phyloP scores from a whole-genome alignment of 2,113 vertebrate genomes.

The Panthera leo region DNA sequence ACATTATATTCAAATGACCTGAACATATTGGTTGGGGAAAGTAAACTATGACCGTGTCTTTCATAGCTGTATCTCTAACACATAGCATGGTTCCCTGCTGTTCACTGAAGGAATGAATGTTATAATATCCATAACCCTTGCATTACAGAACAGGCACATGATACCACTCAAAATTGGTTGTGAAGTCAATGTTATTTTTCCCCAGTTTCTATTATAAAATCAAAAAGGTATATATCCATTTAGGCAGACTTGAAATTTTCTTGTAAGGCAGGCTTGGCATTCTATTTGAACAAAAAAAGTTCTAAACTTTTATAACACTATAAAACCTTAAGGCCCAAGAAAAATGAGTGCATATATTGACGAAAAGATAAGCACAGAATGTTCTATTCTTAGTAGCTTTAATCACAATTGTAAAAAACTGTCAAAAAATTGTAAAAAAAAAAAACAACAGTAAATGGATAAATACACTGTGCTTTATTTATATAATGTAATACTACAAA shows the following conservation, averaged over 20 bases:
- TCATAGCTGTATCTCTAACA: neutral
- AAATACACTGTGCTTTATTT: neutral
- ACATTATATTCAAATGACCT: neutral
- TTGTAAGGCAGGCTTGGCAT: neutral
- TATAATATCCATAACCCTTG: neutral
- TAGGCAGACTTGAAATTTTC: conserved; percentile 20
- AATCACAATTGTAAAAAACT: neutral
- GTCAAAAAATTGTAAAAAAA: too few relatives aligned
- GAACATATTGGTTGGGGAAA: neutral
- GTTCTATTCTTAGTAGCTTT: neutral
- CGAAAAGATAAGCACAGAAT: conserved; percentile 24
- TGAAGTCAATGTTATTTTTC: neutral
- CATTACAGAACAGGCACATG: neutral
- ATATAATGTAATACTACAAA: neutral
- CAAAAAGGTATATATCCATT: neutral
- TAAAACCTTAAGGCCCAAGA: conserved; percentile 15
- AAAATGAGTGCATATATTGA: conserved; percentile 35
- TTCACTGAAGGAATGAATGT: neutral
- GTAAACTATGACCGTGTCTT: neutral
- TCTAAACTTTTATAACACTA: conserved; percentile 13
- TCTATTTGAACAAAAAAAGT: conserved; percentile 12
- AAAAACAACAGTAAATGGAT: neutral
- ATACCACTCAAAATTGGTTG: neutral
- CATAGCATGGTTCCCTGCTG: neutral
- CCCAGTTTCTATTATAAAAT: conserved; percentile 20